phyloP scores from a whole-genome alignment of 1,140 invertebrate species.

The Drosophila mojavensis region DNA sequence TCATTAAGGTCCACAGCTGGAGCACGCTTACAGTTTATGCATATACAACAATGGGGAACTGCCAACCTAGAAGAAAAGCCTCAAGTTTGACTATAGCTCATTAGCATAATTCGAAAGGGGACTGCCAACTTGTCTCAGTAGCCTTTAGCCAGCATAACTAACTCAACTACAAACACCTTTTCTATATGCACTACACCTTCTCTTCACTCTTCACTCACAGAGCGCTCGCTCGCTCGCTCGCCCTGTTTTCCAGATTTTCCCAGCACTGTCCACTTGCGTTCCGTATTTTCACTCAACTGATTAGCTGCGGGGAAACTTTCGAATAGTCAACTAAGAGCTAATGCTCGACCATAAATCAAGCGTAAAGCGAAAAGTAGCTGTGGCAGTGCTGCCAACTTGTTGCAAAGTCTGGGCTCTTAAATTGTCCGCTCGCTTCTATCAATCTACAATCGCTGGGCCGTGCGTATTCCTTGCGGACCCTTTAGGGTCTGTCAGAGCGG shows the following conservation, averaged over 20 bases:
- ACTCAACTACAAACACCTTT: no score
- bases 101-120: background rate
- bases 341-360: no score
- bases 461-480: background rate
- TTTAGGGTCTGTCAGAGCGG: background rate
- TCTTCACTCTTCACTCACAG: no score
- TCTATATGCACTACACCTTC: no score
- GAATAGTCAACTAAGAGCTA: no score
- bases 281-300: background rate
- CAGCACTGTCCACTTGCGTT: background rate
- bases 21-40: no score
- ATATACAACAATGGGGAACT: no score
- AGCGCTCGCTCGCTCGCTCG: background rate
- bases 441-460: background rate
- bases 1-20: no score
- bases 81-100: no score
- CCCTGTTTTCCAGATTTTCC: background rate
- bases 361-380: background rate
- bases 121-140: background rate
- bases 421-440: background rate
- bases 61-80: no score
- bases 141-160: no score
- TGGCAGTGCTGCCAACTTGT: constrained; percentile 11
- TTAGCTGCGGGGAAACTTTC: background rate
- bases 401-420: background rate